These are phyloP conservation scores for Prosopocoilus inquinatus DNA, from an alignment of 2,888 invertebrate genomes.

Conservation along the genomic window DNA sequence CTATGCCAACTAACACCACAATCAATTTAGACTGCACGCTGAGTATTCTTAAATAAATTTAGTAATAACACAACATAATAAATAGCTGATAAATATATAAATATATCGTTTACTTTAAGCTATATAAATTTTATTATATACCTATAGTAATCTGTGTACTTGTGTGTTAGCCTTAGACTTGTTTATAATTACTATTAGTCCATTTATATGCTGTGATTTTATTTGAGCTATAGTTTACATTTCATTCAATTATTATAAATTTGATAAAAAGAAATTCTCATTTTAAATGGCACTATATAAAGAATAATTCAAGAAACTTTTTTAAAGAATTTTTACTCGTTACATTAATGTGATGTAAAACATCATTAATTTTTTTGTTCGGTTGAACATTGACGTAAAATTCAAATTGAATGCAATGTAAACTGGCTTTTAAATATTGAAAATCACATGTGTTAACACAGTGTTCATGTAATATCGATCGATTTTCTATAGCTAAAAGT, in stretches of 20 bases:
- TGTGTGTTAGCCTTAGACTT: slow-evolving; percentile 49
- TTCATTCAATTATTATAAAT: neutral
- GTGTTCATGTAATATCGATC: slow-evolving; percentile 47
- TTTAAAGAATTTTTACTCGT: too few species aligned
- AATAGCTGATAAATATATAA: slow-evolving; percentile 19
- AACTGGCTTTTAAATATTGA: slow-evolving; percentile 23
- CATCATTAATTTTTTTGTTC: neutral
- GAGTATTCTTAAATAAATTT: slow-evolving; percentile 52
- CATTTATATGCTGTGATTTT: slow-evolving; percentile 47
- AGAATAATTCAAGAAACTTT: too few species aligned
- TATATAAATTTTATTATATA: slow-evolving; percentile 47
- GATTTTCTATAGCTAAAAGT: slow-evolving; percentile 45
- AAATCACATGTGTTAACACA: slow-evolving; percentile 52
- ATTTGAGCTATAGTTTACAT: slow-evolving; percentile 22
- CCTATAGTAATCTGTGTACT: slow-evolving; percentile 48
- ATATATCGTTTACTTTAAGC: slow-evolving; percentile 27
- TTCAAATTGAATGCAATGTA: neutral
- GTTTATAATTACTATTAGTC: slow-evolving; percentile 45
- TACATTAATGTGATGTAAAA: neutral
- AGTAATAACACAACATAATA: slow-evolving; percentile 40
- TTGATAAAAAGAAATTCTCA: too few species aligned
- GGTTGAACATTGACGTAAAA: neutral
- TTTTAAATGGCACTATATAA: too few species aligned
- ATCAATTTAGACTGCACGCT: slow-evolving; percentile 55
- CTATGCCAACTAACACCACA: slow-evolving; percentile 47